phyloP scores from a whole-genome alignment of 2,888 invertebrate species.

The Dolichopus griseipennis region DNA sequence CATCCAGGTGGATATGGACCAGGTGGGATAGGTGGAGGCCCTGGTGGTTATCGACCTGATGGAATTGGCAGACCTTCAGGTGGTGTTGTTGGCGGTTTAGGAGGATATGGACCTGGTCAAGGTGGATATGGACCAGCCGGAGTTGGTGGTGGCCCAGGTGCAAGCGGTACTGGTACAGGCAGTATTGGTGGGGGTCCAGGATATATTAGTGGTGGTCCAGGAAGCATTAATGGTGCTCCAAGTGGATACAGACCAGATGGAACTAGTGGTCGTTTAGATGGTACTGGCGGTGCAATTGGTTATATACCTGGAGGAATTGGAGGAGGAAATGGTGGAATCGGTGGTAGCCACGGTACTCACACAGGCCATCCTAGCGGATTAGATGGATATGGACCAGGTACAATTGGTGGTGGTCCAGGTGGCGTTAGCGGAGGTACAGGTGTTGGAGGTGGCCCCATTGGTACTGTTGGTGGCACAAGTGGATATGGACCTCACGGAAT shows the following conservation, averaged over 20 bases:
- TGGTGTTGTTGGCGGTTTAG: conserved; percentile 14
- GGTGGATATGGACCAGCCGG: conserved; percentile 13
- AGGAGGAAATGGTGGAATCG: no score
- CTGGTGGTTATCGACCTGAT: conserved; percentile 13
- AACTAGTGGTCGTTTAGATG: no score
- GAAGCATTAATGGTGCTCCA: background rate
- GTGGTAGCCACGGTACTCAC: background rate
- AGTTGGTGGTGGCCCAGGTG: no score
- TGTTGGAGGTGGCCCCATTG: conserved; percentile 11
- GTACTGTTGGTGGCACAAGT: conserved; percentile 11
- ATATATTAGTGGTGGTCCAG: background rate
- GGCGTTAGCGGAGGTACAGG: no score
- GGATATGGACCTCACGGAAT: conserved; percentile 10
- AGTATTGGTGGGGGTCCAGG: conserved; percentile 13
- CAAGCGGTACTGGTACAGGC: conserved; percentile 14
- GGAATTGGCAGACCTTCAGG: conserved; percentile 10
- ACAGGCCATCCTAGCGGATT: no score
- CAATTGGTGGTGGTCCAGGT: background rate
- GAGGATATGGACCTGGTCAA: conserved; percentile 15
- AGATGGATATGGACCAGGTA: conserved; percentile 7
- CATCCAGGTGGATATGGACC: background rate
- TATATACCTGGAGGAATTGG: conserved; percentile 14
- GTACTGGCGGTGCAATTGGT: no score
- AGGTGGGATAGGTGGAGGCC: conserved; percentile 14
- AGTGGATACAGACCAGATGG: no score